These are phyloP conservation scores for Erebia aethiops DNA, from an alignment of 2,888 invertebrate species.

Conservation along the genomic window DNA sequence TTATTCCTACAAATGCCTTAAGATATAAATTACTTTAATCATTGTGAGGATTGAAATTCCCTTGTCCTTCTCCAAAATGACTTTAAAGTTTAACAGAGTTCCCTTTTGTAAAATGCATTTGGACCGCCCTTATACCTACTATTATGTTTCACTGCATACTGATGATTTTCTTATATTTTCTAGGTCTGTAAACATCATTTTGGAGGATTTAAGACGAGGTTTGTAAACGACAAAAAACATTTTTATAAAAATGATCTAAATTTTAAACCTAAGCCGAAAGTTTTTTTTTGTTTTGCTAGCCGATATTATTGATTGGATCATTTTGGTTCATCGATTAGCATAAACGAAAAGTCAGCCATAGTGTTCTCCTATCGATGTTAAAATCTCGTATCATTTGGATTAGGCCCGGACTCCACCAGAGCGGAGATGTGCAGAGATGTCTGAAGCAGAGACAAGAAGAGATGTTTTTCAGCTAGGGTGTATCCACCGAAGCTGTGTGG, in stretches of 20 bases:
- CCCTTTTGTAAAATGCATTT: not conserved
- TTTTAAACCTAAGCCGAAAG: not conserved
- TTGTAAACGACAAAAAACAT: constrained; percentile 32
- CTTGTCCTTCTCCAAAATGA: not conserved
- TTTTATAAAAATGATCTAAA: not conserved
- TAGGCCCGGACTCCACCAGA: too few relatives aligned
- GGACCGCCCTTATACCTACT: too few relatives aligned
- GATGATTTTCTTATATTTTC: constrained; percentile 52
- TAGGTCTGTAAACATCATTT: constrained; percentile 74
- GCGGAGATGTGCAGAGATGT: too few relatives aligned
- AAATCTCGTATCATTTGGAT: too few relatives aligned
- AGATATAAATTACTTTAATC: not conserved
- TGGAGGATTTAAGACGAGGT: constrained; percentile 61
- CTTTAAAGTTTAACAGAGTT: not conserved
- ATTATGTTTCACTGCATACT: constrained; percentile 7
- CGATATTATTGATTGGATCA: too few relatives aligned
- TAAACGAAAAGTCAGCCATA: too few relatives aligned
- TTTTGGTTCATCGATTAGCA: too few relatives aligned
- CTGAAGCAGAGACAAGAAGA: too few relatives aligned
- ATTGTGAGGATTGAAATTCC: not conserved
- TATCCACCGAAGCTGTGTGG: too few relatives aligned
- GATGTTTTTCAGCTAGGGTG: too few relatives aligned
- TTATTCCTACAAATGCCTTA: constrained; percentile 16
- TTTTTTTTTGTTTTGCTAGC: too few relatives aligned
- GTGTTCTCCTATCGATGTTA: too few relatives aligned